Evolutionary conservation across 2,113 vertebrate species (phyloP).

Genomic region (Ceyx margarethae): DNA sequence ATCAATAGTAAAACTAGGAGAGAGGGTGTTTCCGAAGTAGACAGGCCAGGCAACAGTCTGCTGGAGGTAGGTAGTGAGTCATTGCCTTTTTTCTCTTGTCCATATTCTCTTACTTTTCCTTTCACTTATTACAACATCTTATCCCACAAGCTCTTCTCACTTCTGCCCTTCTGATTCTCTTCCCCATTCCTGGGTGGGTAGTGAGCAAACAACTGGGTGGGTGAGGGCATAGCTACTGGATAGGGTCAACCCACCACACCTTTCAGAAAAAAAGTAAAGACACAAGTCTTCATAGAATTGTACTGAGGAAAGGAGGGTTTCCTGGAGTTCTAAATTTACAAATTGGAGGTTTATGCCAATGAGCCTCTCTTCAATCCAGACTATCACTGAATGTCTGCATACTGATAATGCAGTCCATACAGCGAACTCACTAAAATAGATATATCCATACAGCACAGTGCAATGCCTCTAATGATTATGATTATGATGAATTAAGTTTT

Average conservation of each 20-base stretch:
- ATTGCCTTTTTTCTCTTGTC: not conserved
- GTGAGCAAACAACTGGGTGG: not conserved
- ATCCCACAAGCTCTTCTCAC: not conserved
- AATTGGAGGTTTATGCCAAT: not conserved
- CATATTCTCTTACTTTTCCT: not conserved
- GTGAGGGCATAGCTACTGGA: too few species aligned
- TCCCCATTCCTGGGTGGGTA: fast-evolving
- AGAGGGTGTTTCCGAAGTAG: not conserved
- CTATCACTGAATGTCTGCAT: not conserved
- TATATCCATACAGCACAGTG: not conserved
- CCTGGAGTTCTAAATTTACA: not conserved
- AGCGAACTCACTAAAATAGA: not conserved
- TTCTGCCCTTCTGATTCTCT: not conserved
- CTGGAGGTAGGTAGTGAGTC: not conserved
- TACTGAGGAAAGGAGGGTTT: not conserved
- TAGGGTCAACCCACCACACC: not conserved
- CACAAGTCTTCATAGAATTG: not conserved
- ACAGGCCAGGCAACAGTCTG: not conserved
- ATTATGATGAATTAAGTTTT: not conserved
- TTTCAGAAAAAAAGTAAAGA: too few species aligned
- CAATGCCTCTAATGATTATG: not conserved
- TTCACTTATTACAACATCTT: not conserved
- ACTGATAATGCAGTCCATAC: fast-evolving
- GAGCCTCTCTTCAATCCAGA: not conserved
- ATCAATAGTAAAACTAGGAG: not conserved